Evolutionary conservation across 2,113 vertebrate species (phyloP), one percentile per base, ranked within the genome.

Genomic region (Trogon surrucura): DNA sequence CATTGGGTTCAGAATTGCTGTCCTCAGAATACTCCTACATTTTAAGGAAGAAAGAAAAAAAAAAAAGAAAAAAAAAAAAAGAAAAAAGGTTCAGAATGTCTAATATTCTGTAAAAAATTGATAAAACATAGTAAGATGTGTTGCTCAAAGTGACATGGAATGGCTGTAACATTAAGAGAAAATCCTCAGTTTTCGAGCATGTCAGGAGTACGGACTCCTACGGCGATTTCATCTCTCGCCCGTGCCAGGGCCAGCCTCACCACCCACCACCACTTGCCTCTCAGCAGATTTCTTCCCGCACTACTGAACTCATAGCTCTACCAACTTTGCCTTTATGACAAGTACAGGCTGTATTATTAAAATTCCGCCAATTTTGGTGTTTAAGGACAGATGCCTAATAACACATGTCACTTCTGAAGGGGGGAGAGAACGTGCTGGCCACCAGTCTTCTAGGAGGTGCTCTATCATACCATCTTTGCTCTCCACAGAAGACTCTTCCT

Each of bases 1-100:
- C 99, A 96, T 99, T 99, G 56, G 99, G 99, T 95, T 99, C 99
- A 32, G 99, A 99, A 96, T 99, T 99, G 96, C 99, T 99, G 97
- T 99, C 99, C 97, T 99, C 99, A 48, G 99, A 99, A 95, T 99
- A 99, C 97, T 99, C 99, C 99, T 99, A 71, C 38, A 82, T 94
- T 87, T 95, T 88, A 53, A 73, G 44, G 53, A 79, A 47, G 58
- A 80, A 83, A 27, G 57, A 34, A 20, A 13, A 48, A 50, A 38
- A 53, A 71, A 16, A 9, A 45, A 51, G n/a, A 20, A 13, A 48
- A 50, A 38, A 53, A 71, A 16, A 9, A 45, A 51, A 53, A 71
- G 15, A 9, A 45, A 7, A 23, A 70, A 9, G 22, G 17, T 89
- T 84, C 36, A 25, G 48, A 79, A 60, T 32, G 72, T 74, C 6